Evolutionary conservation across 1,140 invertebrate species (phyloP), one percentile per base, ranked within the genome.

Genomic region (Solen grandis): DNA sequence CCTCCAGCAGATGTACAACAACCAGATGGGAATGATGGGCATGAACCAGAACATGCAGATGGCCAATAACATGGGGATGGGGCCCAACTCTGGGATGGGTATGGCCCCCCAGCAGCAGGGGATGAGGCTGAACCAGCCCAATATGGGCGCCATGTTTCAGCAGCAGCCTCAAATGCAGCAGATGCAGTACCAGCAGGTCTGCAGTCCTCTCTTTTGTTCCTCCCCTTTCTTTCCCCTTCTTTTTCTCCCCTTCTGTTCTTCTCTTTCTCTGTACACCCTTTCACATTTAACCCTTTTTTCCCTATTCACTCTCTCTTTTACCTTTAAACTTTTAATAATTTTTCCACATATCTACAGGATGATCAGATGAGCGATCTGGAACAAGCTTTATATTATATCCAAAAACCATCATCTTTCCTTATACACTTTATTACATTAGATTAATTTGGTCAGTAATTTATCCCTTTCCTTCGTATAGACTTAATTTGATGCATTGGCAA

Each of bases 161-260:
- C 41, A 46, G 60, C 70, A 76, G 29, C 73, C 60, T 33, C 73
- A 80, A 38, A 69, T 70, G 76, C 65, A 69, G 52, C 76, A 60
- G 31, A 80, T 80, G 60, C 66, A 80, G 57, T 80, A 63, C 27
- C 52, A 80, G n/a, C 77, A 80, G 68, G 77, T 80, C 27, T 3
- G 52, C 35, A 16, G 41, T 29, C 50, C 19, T 41, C 8, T 55
- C 33, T 10, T 57, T 36, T n/a, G 4, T 2, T 14, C 22, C 1
- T 62, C 3, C 59, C 22, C 1, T 13, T 65, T 16, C 14, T 33
- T 4, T 33, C 22, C 33, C 38, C 38, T 29, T 33, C 10, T 5
- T 2, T 25, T 62, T 62, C 2, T 25, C 2, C 2, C 4, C 4
- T 29, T 19, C 4, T n/a, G 19, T 41, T 41, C 1, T 14, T 1